phyloP scores from a whole-genome alignment of 1,140 invertebrate genomes.

The Micrasema minimum region DNA sequence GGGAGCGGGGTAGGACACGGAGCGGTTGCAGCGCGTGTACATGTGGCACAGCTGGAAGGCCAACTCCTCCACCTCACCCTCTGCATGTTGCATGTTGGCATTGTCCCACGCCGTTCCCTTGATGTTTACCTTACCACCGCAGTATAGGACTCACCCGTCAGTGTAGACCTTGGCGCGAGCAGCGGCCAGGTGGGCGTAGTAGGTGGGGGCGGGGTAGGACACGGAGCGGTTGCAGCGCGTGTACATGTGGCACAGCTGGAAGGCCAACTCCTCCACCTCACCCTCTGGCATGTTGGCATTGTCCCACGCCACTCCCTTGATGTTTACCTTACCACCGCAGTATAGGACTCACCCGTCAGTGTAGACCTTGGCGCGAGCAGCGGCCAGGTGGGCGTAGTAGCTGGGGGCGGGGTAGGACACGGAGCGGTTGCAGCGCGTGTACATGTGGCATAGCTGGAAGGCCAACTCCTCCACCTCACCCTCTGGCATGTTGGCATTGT shows the following conservation, averaged over 20 bases:
- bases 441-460: constrained; percentile 90
- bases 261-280: constrained; percentile 85
- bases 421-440: constrained; percentile 84
- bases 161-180: constrained; percentile 76
- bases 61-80: constrained; percentile 84
- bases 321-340: too few relatives aligned
- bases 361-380: constrained; percentile 77
- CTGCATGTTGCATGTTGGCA: too few relatives aligned
- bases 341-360: too few relatives aligned
- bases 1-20: constrained; percentile 93
- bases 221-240: constrained; percentile 87
- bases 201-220: constrained; percentile 93
- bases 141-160: too few relatives aligned
- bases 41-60: constrained; percentile 91
- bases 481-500: constrained; percentile 80
- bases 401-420: constrained; percentile 94
- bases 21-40: constrained; percentile 86
- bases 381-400: constrained; percentile 94
- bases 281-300: constrained; percentile 80
- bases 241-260: constrained; percentile 90
- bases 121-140: too few relatives aligned
- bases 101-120: too few relatives aligned
- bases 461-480: constrained; percentile 86
- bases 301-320: too few relatives aligned
- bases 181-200: constrained; percentile 94